Base-by-base conservation (phyloP, 2,888 invertebrate species). In the Caenorhabditis panamensis region DNA sequence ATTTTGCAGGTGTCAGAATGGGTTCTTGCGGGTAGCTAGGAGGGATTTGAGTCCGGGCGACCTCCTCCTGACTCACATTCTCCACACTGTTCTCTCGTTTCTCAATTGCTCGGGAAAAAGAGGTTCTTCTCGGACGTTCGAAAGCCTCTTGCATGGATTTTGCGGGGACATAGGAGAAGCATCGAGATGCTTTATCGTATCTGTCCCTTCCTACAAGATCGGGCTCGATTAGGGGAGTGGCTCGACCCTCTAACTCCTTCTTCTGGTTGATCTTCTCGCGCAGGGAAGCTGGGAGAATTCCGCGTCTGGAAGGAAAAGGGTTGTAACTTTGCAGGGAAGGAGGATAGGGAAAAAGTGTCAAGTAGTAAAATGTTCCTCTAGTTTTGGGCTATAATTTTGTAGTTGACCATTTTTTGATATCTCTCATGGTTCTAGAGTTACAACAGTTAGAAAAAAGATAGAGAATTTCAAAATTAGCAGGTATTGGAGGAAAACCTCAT, bases 111-210 rank as follows among this genome's bases (percentile, higher is more conserved):
- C 85, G 37, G n/a, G 82, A 72, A 62, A 85, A 73, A 2, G 85
- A 85, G 9, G 82, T 81, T n/a, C 82, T 53, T 11, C 83, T 61
- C 8, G 85, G 85, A n/a, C 83, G 67, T 53, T 88, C 88, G 69
- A 90, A 84, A 24, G 88, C 86, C 68, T 90, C 90, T 62, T 89
- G 87, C 67, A 91, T 82, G 9, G 89, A 88, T 67, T 89, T 88
- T n/a, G 89, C 88, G 0, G 91, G 91, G 16, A 89, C 91, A 78
- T 91, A 91, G 18, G 90, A 89, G 84, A 91, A 91, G 71, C 91
- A 91, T 54, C 88, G 86, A 1, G 90, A 90, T 1, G 86, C 86
- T 49, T 90, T 90, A 76, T 91, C 91, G 82, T 91, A 91, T 51
- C 89, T 86, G 47, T 89, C 91, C 58, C 86, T 85, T 26, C 86